Conservation (phyloP, 2,888 invertebrate genomes). For the Lacanobia oleracea region DNA sequence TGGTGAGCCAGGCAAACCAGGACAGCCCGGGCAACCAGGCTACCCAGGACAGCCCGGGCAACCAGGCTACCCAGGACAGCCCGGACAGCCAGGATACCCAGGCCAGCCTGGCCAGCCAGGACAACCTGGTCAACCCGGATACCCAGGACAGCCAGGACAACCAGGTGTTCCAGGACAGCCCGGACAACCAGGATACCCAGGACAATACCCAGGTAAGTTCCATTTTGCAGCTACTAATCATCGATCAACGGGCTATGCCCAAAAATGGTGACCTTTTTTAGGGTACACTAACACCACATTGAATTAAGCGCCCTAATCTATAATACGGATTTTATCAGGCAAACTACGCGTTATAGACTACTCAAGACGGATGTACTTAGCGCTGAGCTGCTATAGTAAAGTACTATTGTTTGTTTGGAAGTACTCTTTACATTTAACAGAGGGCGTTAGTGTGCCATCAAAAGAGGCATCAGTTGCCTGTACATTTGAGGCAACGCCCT, state of each 20-base stretch:
- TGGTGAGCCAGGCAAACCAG: slow-evolving; percentile 6
- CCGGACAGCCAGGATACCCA: slow-evolving; percentile 32
- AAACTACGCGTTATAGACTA: no score
- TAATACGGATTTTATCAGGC: no score
- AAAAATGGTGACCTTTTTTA: neutral
- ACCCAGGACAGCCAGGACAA: neutral
- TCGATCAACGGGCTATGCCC: neutral
- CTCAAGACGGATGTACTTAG: no score
- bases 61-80: slow-evolving; percentile 16
- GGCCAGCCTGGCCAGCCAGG: slow-evolving; percentile 21
- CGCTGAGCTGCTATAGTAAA: no score
- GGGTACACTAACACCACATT: no score
- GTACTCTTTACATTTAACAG: no score
- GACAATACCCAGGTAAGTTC: slow-evolving; percentile 46
- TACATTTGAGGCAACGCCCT: no score
- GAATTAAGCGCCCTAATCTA: no score
- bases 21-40: slow-evolving; percentile 23
- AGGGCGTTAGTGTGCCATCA: neutral
- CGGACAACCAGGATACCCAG: slow-evolving; percentile 39
- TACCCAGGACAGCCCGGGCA: slow-evolving; percentile 22
- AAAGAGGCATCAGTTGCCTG: neutral
- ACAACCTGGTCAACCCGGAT: neutral
- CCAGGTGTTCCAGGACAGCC: slow-evolving; percentile 8
- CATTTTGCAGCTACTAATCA: neutral
- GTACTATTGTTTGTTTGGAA: no score